These are phyloP conservation scores for Diprion similis DNA, from an alignment of 1,140 invertebrate species.

Conservation along the genomic window DNA sequence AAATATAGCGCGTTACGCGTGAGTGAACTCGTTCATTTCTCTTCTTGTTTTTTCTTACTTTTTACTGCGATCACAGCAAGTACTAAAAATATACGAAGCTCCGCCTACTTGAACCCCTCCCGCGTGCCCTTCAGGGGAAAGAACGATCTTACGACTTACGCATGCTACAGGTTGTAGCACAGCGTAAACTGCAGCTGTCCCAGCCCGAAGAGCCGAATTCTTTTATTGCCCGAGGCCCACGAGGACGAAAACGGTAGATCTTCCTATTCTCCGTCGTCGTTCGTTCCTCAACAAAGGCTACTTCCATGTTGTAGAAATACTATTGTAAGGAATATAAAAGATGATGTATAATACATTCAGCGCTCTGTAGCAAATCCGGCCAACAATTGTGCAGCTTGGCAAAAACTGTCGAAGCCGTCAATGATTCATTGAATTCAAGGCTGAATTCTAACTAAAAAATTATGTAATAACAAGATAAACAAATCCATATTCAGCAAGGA, in stretches of 20 bases:
- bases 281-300: background rate
- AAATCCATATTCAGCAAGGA: too few species aligned
- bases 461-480: too few species aligned
- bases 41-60: background rate
- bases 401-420: too few species aligned
- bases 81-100: background rate
- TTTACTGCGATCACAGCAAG: background rate
- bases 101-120: slow-evolving; percentile 1
- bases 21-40: background rate
- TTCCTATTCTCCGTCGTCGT: background rate
- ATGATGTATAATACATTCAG: too few species aligned
- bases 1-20: background rate
- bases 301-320: background rate
- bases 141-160: slow-evolving; percentile 12
- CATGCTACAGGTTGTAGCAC: slow-evolving; percentile 43
- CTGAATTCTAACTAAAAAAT: too few species aligned
- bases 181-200: slow-evolving; percentile 41
- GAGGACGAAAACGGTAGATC: background rate
- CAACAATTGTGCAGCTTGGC: too few species aligned
- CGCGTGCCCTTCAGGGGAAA: background rate
- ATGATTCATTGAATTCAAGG: too few species aligned
- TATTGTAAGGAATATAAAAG: too few species aligned
- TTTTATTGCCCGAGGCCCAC: slow-evolving; percentile 33
- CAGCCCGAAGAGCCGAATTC: slow-evolving; percentile 32
- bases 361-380: too few species aligned